These are phyloP conservation scores for Zygothrica quintamaculata DNA, from an alignment of 2,888 invertebrate species.

Conservation along the genomic window DNA sequence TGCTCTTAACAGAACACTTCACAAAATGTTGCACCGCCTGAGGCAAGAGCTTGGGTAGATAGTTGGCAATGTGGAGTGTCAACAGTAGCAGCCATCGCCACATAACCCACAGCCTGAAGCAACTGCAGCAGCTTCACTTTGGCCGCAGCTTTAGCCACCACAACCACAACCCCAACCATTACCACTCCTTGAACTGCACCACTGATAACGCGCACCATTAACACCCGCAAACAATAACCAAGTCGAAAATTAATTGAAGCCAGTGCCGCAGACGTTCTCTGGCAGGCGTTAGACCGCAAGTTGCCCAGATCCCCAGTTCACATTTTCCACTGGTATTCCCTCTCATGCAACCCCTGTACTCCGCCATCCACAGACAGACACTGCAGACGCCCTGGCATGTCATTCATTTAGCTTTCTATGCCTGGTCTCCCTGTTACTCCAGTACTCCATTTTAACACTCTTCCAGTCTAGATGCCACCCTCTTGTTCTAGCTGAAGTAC, in stretches of 20 bases:
- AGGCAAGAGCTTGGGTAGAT: background rate
- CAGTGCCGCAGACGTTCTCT: constrained; percentile 68
- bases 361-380: constrained; percentile 45
- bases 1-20: constrained; percentile 16
- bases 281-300: constrained; percentile 57
- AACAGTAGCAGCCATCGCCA: constrained; percentile 45
- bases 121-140: constrained; percentile 20
- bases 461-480: constrained; percentile 7
- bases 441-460: background rate
- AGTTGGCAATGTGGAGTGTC: constrained; percentile 31
- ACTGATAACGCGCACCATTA: constrained; percentile 57
- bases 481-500: constrained; percentile 20
- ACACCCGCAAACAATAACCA: constrained; percentile 70
- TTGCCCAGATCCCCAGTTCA: constrained; percentile 19
- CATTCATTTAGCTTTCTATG: constrained; percentile 67
- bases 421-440: constrained; percentile 22
- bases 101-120: constrained; percentile 46
- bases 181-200: constrained; percentile 5
- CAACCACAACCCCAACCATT: background rate
- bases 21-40: constrained; percentile 8
- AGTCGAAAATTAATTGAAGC: constrained; percentile 81
- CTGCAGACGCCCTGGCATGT: constrained; percentile 66
- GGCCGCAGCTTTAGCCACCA: constrained; percentile 5
- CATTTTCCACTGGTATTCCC: constrained; percentile 1
- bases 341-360: constrained; percentile 7